Percentiles rank a stretch among this genome's conserved stretches.
Conservation (phyloP, 53 echinoderm and acorn worm species). For the Luidia sarsii region DNA sequence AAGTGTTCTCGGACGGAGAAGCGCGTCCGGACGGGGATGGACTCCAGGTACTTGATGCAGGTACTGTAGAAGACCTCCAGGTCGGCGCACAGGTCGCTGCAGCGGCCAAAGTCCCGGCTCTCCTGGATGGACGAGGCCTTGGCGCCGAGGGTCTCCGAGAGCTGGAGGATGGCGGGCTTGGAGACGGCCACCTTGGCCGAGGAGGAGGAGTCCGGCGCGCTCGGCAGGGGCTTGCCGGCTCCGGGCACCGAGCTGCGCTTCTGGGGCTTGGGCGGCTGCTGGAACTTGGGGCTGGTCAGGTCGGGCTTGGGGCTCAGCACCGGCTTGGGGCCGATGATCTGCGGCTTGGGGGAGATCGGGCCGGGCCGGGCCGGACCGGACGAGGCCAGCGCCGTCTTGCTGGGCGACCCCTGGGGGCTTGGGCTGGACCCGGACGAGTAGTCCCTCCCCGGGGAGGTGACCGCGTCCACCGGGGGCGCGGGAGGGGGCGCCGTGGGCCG, state of each 20-base stretch:
- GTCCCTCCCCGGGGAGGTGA: constrained; percentile 51
- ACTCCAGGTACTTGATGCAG: constrained; percentile 85
- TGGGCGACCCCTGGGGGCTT: constrained; percentile 61
- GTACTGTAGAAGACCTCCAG: constrained; percentile 75
- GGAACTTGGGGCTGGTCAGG: constrained; percentile 48
- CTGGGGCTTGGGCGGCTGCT: constrained; percentile 49
- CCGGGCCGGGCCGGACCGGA: constrained; percentile 65
- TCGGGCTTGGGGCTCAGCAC: constrained; percentile 80
- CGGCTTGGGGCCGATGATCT: constrained; percentile 88
- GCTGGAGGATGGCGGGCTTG: constrained; percentile 71
- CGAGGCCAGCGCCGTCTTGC: constrained; percentile 53
- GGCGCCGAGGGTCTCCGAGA: constrained; percentile 65
- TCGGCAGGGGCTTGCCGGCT: constrained; percentile 21
- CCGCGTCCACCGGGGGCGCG: constrained; percentile 67
- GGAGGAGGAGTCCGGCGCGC: constrained; percentile 40
- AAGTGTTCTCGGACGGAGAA: constrained; percentile 80
- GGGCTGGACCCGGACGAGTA: constrained; percentile 64
- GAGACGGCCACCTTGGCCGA: constrained; percentile 32
- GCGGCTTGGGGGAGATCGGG: constrained; percentile 66
- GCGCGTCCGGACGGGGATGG: constrained; percentile 64
- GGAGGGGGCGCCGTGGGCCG: constrained; percentile 87
- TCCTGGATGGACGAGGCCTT: constrained; percentile 71
- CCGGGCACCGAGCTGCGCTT: constrained; percentile 60
- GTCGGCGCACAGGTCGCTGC: constrained; percentile 78
- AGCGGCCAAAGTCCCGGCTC: constrained; percentile 66